Conservation (phyloP, 2,888 invertebrate genomes). For the Xanthorhoe spadicearia region DNA sequence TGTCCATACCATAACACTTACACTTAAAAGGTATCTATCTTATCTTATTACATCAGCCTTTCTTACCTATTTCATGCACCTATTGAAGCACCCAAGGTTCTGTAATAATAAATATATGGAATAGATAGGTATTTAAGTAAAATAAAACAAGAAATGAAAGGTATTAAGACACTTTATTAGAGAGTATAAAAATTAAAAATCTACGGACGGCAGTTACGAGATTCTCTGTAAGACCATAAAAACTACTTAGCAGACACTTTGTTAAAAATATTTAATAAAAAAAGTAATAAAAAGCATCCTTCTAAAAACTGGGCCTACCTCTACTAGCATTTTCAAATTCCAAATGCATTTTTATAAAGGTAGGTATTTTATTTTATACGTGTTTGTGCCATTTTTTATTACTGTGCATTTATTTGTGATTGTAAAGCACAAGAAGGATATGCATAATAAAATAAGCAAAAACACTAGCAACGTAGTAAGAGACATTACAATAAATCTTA, state of each 20-base stretch:
- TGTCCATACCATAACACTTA: no score
- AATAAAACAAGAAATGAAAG: neutral
- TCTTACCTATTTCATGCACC: no score
- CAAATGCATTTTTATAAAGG: no score
- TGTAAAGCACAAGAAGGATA: neutral
- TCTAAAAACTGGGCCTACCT: neutral
- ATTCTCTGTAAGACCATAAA: conserved; percentile 29
- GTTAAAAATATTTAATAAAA: no score
- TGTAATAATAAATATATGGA: no score
- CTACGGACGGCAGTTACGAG: conserved; percentile 43
- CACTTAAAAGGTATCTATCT: no score
- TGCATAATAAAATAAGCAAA: no score
- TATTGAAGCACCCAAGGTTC: no score
- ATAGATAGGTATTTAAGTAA: neutral
- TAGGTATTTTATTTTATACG: no score
- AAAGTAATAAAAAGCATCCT: no score
- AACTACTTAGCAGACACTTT: neutral
- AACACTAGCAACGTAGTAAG: neutral
- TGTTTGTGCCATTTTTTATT: neutral
- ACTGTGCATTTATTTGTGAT: neutral
- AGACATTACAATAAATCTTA: neutral
- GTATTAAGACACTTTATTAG: conserved; percentile 13
- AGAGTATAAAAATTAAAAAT: conserved; percentile 17
- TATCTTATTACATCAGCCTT: no score
- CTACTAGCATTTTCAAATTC: neutral